Conservation (phyloP, 2,888 invertebrate genomes). For the Ypsolopha sequella region DNA sequence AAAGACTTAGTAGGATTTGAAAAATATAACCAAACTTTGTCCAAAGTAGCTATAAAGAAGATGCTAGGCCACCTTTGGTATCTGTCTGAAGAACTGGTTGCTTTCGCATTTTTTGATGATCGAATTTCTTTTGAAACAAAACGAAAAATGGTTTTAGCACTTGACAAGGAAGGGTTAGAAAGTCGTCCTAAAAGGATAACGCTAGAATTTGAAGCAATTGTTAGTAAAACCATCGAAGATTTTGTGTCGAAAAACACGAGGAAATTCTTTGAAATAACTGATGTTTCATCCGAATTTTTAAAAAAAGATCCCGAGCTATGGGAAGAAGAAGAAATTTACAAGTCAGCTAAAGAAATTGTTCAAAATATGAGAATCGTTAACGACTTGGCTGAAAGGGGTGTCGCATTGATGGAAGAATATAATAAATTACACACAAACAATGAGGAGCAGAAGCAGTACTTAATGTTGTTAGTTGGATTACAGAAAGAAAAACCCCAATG, state of each 20-base stretch:
- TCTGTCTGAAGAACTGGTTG: not conserved
- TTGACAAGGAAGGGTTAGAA: not conserved
- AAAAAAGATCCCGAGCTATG: slow-evolving; percentile 1
- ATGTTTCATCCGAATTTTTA: not conserved
- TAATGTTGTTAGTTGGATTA: not conserved
- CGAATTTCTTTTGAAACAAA: not conserved
- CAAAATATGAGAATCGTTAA: not conserved
- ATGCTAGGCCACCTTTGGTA: not conserved
- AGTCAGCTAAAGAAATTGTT: not conserved
- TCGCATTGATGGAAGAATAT: not conserved
- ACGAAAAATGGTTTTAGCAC: not conserved
- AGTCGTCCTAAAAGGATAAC: too few species aligned
- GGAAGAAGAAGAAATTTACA: not conserved
- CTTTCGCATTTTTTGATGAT: not conserved
- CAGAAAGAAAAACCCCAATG: not conserved
- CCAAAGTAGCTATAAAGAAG: not conserved
- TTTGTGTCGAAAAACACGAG: not conserved
- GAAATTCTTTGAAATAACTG: slow-evolving; percentile 2
- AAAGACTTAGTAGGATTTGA: not conserved
- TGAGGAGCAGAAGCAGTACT: slow-evolving; percentile 1
- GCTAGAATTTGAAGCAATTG: not conserved
- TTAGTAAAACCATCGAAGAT: not conserved
- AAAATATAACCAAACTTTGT: not conserved
- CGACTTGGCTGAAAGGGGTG: not conserved
- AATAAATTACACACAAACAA: not conserved